Evolutionary conservation across 2,113 vertebrate species (phyloP).

Genomic region (Ancistrus triradiatus): DNA sequence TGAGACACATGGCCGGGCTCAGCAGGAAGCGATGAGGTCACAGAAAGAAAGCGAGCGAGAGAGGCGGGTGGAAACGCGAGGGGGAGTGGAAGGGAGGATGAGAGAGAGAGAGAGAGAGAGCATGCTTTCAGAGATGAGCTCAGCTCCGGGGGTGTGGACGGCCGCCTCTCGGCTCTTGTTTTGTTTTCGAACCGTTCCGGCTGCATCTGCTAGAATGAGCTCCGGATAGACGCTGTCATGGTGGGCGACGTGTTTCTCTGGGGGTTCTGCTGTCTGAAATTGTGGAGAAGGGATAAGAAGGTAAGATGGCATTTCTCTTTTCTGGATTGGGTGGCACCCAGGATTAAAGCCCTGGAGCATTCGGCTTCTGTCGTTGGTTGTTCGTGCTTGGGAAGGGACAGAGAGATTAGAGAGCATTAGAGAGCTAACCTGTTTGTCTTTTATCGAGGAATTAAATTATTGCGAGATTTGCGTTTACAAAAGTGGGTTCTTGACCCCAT

Average conservation of each 20-base stretch:
- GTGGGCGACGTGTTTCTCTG: constrained; percentile 70
- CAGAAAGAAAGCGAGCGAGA: constrained; percentile 15
- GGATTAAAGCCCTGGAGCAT: too few relatives aligned
- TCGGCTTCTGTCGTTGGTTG: too few relatives aligned
- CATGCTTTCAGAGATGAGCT: constrained; percentile 58
- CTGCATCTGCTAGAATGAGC: constrained; percentile 57
- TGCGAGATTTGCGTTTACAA: too few relatives aligned
- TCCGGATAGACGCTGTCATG: constrained; percentile 60
- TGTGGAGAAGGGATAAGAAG: constrained; percentile 73
- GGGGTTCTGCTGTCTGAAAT: constrained; percentile 73
- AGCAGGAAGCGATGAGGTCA: constrained; percentile 43
- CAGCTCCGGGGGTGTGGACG: constrained; percentile 30
- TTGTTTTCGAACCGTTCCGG: constrained; percentile 53
- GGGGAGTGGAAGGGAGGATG: background rate
- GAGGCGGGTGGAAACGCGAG: background rate
- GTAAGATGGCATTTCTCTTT: constrained; percentile 53
- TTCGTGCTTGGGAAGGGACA: too few relatives aligned
- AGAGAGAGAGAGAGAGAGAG: constrained; percentile 20
- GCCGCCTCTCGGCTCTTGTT: constrained; percentile 37
- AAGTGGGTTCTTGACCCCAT: too few relatives aligned
- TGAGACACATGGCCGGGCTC: constrained; percentile 22
- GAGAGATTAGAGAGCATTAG: too few relatives aligned
- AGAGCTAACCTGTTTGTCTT: too few relatives aligned
- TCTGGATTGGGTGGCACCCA: too few relatives aligned
- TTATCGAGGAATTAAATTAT: too few relatives aligned